These are phyloP conservation scores for Atta cephalotes DNA, from an alignment of 1,140 invertebrate species.

Conservation along the genomic window DNA sequence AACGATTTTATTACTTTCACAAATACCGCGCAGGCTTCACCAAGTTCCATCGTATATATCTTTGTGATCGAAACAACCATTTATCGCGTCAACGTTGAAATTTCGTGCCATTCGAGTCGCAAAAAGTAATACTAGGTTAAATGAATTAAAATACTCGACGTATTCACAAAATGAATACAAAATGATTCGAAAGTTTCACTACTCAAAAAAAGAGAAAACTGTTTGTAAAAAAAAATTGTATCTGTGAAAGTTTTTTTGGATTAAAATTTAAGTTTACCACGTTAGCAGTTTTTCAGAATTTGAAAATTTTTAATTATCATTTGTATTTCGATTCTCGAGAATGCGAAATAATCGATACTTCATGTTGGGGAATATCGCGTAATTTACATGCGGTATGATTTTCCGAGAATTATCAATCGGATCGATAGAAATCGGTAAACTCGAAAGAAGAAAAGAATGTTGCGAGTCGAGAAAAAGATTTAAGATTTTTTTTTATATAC, in stretches of 20 bases:
- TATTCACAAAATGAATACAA: neutral
- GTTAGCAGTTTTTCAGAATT: neutral
- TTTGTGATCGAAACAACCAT: neutral
- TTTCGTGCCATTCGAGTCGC: neutral
- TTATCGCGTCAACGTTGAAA: neutral
- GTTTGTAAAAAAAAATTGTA: neutral
- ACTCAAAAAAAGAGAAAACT: neutral
- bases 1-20: constrained; percentile 69
- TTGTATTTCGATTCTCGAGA: constrained; percentile 8
- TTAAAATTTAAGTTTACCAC: neutral
- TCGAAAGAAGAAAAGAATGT: constrained; percentile 19
- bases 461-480: neutral
- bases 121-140: neutral
- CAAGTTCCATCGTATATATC: neutral
- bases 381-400: constrained; percentile 21
- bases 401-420: constrained; percentile 8
- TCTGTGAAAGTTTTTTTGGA: neutral
- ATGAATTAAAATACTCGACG: neutral
- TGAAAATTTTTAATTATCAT: constrained; percentile 47
- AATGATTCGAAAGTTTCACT: neutral
- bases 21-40: constrained; percentile 16
- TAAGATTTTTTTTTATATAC: too few relatives aligned
- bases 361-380: constrained; percentile 8
- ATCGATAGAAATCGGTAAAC: constrained; percentile 41
- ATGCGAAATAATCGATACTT: constrained; percentile 39